Evolutionary conservation across 2,888 invertebrate genomes (phyloP).

Genomic region (Anaspis maculata): DNA sequence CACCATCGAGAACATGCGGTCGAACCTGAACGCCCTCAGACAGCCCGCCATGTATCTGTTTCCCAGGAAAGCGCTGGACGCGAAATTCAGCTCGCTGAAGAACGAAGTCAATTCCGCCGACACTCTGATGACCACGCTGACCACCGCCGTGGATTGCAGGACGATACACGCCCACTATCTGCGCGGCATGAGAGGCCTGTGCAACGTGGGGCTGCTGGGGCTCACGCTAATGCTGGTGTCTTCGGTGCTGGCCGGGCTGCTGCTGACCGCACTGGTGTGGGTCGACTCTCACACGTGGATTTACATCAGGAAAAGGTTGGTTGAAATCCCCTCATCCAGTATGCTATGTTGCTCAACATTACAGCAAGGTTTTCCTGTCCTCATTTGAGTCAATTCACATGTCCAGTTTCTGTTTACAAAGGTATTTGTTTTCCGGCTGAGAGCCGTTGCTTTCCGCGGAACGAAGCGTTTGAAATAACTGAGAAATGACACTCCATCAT

Average conservation of each 20-base stretch:
- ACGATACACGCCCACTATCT: constrained; percentile 76
- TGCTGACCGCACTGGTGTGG: constrained; percentile 87
- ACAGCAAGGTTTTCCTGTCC: no score
- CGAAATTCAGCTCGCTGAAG: constrained; percentile 65
- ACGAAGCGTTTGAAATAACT: no score
- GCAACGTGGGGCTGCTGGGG: constrained; percentile 75
- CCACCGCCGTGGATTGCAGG: constrained; percentile 74
- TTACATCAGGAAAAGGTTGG: constrained; percentile 83
- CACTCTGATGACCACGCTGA: constrained; percentile 57
- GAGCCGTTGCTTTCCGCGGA: no score
- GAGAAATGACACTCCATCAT: no score
- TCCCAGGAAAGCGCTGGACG: constrained; percentile 48
- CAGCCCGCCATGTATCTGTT: constrained; percentile 47
- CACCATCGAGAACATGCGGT: constrained; percentile 43
- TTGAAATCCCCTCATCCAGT: no score
- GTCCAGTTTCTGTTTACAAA: no score
- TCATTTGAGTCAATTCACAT: no score
- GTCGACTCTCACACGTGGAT: constrained; percentile 96
- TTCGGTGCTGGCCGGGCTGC: constrained; percentile 76
- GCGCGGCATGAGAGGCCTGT: constrained; percentile 66
- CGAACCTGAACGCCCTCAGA: constrained; percentile 44
- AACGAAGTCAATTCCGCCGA: constrained; percentile 74
- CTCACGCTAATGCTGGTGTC: constrained; percentile 80
- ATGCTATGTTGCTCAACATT: no score
- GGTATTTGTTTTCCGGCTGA: no score